phyloP scores from a whole-genome alignment of 2,888 invertebrate genomes.

The Nasonia oneida region DNA sequence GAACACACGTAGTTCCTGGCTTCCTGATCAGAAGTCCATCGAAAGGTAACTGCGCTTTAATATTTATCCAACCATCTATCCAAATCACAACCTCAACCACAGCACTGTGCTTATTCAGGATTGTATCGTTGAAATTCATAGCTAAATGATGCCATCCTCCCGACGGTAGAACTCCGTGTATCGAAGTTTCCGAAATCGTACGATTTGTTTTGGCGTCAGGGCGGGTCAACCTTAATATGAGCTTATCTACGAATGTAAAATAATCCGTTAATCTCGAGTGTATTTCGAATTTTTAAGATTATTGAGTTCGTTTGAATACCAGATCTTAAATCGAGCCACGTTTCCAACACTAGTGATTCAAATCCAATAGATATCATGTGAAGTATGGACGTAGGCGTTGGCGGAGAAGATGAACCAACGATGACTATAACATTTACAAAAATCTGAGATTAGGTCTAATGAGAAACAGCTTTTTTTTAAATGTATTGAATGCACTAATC shows the following conservation, averaged over 20 bases:
- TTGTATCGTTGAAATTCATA: conserved; percentile 82
- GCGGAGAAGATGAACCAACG: conserved; percentile 74
- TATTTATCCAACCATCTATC: conserved; percentile 82
- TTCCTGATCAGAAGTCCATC: conserved; percentile 83
- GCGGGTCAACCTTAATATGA: conserved; percentile 81
- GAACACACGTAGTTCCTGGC: conserved; percentile 81
- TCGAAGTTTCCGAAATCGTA: conserved; percentile 80
- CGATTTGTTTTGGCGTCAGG: conserved; percentile 81
- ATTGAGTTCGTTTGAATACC: conserved; percentile 69
- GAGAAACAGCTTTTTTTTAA: neutral
- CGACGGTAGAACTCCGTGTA: conserved; percentile 79
- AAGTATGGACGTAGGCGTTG: conserved; percentile 76
- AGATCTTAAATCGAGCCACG: conserved; percentile 82
- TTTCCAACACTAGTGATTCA: conserved; percentile 83
- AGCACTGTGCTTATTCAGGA: conserved; percentile 81
- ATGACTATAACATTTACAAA: conserved; percentile 66
- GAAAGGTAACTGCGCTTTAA: conserved; percentile 81
- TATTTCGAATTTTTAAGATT: conserved; percentile 5
- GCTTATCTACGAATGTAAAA: conserved; percentile 75
- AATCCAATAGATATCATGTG: conserved; percentile 84
- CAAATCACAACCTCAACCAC: conserved; percentile 83
- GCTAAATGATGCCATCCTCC: conserved; percentile 82
- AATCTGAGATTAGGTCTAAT: neutral
- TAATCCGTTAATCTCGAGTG: neutral
- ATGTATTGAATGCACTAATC: neutral